Base-by-base conservation (phyloP, 2,888 invertebrate species). In the Adelphocoris suturalis region DNA sequence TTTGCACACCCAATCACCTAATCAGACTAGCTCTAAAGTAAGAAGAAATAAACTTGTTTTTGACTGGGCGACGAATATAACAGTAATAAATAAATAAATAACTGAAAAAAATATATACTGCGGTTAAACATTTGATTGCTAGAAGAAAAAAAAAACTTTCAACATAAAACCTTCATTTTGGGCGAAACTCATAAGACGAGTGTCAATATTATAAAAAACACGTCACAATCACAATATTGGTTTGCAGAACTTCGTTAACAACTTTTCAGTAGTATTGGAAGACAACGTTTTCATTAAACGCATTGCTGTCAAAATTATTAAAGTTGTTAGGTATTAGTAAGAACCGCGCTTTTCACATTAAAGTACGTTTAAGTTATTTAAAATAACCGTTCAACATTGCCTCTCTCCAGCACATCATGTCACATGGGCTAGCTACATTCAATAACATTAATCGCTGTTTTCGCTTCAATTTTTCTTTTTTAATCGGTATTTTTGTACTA, bases 1-100 rank as follows among this genome's bases (percentile, higher is more conserved):
- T 85, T 52, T 23, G 61, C 52, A 85, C 85, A 57, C 85, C 85
- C 85, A 85, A 85, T 85, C 85, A 85, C 85, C 27, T 85, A 55
- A 61, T 57, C 85, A 85, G 85, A 85, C 85, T 85, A 85, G 85
- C 61, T 85, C 85, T 85, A 85, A 82, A 27, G 52, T 52, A 82
- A 55, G 55, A 78, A 46, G 78, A 78, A 46, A 47, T 78, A 78
- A 12, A 78, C 19, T 46, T 78, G 2, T 37, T 47, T 47, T 46
- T 78, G 78, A 78, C 78, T 78, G 78, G 78, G 78, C 46, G 78
- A 78, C 37, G 82, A 82, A 82, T 23, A 68, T 68, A 82, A 19
- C 46, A 27, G 27, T 46, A 47, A 23, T 52, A 23, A 82, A 82
- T 82, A 82, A 82, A 82, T 82, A 82, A 82, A 82, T 47, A 47